Evolutionary conservation across 2,113 vertebrate species (phyloP), one percentile per base, ranked within the genome.

Genomic region (Phodopus roborovskii): DNA sequence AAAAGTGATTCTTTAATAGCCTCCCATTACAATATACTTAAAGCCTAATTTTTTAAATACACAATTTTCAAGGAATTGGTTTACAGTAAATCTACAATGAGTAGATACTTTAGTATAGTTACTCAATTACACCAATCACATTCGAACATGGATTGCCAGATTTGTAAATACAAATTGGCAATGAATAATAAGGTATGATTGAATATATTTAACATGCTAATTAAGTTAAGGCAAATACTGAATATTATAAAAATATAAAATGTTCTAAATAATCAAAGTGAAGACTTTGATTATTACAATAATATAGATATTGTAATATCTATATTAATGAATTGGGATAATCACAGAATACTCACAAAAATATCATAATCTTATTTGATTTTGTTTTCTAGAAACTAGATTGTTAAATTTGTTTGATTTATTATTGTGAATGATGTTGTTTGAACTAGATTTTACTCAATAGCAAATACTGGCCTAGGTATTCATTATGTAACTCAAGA

Each of bases 301-400:
- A n/a, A n/a, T n/a, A n/a, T n/a, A n/a, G n/a, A n/a, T 82, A 75
- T 68, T 20, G 50, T 86, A 22, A 87, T 95, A 92, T 56, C 15
- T 0, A 7, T 58, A 83, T 7, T 26, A 86, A 39, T 64, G 45
- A 94, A 88, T 66, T 4, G 26, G 17, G 3, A 3, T 13, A 70
- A 89, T 86, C 39, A 90, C 77, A 82, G 39, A 95, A 83, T 64
- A 77, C 83, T 93, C 48, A 45, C 39, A 3, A 36, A 30, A 28
- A 17, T 19, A 92, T 77, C 19, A 50, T 45, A 83, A 39, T 17
- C 17, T 26, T 73, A 13, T 48, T 90, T 87, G 39, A 6, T 83
- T 87, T 92, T 20, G 50, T 64, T 33, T 74, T 33, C 60, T 82
- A 88, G 22, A 42, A 84, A 13, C 17, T 82, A 66, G 22, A 28